Base-by-base conservation (phyloP, 2,888 invertebrate genomes). In the Zele albiditarsus region DNA sequence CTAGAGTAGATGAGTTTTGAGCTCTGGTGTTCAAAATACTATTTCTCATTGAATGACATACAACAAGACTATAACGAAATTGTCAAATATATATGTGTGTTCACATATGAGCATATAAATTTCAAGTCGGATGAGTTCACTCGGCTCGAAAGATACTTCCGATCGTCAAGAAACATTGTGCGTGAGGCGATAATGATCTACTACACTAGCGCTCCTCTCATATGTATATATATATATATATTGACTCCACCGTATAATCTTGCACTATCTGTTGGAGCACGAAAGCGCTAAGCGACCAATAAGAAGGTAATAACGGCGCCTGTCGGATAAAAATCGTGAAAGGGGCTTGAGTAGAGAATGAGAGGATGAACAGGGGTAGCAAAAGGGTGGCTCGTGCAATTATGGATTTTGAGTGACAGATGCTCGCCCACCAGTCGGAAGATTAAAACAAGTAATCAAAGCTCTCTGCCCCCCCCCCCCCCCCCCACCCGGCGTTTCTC, bases 361-460 rank as follows among this genome's bases (percentile, higher is more conserved):
- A 42, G 57, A 67, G 67, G 31, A 27, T 33, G 69, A 28, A 70
- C 68, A 28, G 20, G 49, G 20, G 20, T 62, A 78, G 83, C n/a
- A n/a, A n/a, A 82, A 80, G 82, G 85, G 84, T 84, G 85, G 82
- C 83, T 82, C 82, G 86, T 81, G 83, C 87, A 88, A 89, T 89
- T 88, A 89, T 85, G 85, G 84, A 84, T 87, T 88, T 88, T 89
- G 89, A 89, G 88, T 88, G 89, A 89, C 89, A 89, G 89, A 89
- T 89, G 89, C 89, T 87, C 88, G 87, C 87, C 85, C 86, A 85
- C 87, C 84, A 87, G 87, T 86, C 86, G 86, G 87, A 89, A 88
- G 89, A 89, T 89, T 89, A 89, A 89, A 89, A 89, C 89, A 88
- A 89, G 89, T 89, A 89, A 89, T 89, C 89, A 89, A 88, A 89